Conservation (phyloP, 2,888 invertebrate genomes). For the Micropterix aruncella region DNA sequence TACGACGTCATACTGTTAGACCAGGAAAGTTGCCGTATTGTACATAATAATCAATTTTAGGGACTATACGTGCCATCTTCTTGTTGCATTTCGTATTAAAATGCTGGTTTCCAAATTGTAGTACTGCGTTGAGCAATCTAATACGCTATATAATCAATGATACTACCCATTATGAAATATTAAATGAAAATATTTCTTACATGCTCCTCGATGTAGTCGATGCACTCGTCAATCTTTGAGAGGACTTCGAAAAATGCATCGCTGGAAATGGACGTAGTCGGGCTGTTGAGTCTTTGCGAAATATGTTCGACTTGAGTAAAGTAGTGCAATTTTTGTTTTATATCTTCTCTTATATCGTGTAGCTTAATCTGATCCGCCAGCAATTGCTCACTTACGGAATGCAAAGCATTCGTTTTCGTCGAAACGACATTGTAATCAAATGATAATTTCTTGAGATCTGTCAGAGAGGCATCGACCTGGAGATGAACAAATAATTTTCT, state of each 20-base stretch:
- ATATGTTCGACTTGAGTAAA: constrained; percentile 76
- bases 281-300: constrained; percentile 64
- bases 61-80: too few relatives aligned
- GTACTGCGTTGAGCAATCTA: too few relatives aligned
- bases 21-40: too few relatives aligned
- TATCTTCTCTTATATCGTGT: constrained; percentile 63
- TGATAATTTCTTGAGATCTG: constrained; percentile 55
- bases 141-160: too few relatives aligned
- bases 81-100: too few relatives aligned
- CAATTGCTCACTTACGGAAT: constrained; percentile 83
- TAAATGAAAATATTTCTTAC: constrained; percentile 33
- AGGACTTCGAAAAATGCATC: constrained; percentile 72
- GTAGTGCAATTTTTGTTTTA: constrained; percentile 67
- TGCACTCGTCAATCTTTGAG: constrained; percentile 73
- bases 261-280: constrained; percentile 69
- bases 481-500: too few relatives aligned
- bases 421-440: constrained; percentile 78
- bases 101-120: too few relatives aligned
- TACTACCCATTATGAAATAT: constrained; percentile 6
- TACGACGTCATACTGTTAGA: too few relatives aligned
- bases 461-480: constrained; percentile 56
- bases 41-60: too few relatives aligned
- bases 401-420: constrained; percentile 82
- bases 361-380: constrained; percentile 78
- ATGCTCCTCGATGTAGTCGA: constrained; percentile 70